Conservation (phyloP, 1,140 invertebrate species). For the Nasonia giraulti region DNA sequence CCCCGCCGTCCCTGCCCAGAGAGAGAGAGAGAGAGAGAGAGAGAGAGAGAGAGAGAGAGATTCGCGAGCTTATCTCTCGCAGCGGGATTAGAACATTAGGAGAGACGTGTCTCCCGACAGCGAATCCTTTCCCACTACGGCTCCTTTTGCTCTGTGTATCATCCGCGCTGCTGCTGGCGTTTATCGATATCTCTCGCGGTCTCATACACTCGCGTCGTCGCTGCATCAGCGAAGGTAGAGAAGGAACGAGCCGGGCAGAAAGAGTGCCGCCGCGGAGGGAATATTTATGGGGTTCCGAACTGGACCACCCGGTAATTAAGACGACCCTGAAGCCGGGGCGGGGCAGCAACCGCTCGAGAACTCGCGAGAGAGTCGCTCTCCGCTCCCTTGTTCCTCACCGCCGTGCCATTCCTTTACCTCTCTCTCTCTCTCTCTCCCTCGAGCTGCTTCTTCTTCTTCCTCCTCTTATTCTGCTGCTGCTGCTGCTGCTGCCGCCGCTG, state of each 20-base stretch:
- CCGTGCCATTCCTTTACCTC: constrained; percentile 25
- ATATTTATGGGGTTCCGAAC: constrained; percentile 71
- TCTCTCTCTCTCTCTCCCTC: constrained; percentile 36
- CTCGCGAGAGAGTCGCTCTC: constrained; percentile 49
- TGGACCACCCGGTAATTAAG: constrained; percentile 72
- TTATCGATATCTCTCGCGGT: constrained; percentile 23
- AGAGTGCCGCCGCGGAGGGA: constrained; percentile 65
- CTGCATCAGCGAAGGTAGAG: constrained; percentile 8
- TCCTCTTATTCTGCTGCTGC: constrained; percentile 41
- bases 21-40: too few relatives aligned
- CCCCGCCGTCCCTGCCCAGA: not conserved
- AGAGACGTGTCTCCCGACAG: constrained; percentile 27
- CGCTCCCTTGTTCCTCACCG: constrained; percentile 40
- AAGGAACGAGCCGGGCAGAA: constrained; percentile 56
- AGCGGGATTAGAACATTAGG: constrained; percentile 44
- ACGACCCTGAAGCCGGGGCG: constrained; percentile 67
- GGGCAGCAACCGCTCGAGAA: constrained; percentile 66
- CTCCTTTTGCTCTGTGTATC: constrained; percentile 20
- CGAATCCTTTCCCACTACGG: constrained; percentile 20
- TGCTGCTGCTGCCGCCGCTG: not conserved
- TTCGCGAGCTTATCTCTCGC: not conserved
- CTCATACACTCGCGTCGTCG: not conserved
- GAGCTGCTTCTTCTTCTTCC: constrained; percentile 38
- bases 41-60: too few relatives aligned
- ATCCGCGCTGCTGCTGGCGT: not conserved